Conservation (phyloP, 2,113 vertebrate species). For the Pipra filicauda region DNA sequence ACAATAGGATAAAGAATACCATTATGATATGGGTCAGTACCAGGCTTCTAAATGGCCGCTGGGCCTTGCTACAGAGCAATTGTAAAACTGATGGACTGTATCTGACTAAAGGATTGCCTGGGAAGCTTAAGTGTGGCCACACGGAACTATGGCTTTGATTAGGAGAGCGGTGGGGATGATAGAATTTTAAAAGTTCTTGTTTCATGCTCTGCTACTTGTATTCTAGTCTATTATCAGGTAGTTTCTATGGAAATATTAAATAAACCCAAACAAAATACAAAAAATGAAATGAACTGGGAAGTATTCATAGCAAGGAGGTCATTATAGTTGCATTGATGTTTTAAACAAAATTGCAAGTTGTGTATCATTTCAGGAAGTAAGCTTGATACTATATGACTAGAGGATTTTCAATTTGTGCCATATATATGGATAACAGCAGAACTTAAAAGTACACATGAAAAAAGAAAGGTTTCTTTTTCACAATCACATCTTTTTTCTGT, state of each 20-base stretch:
- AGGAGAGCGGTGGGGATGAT: neutral
- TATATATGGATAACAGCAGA: neutral
- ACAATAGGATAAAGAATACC: neutral
- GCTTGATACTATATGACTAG: neutral
- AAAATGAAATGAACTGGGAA: neutral
- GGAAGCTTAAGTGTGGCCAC: neutral
- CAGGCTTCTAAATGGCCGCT: neutral
- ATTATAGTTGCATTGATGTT: neutral
- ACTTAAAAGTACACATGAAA: neutral
- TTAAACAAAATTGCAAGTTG: neutral
- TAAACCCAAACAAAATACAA: neutral
- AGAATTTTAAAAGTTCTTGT: neutral
- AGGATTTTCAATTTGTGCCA: neutral
- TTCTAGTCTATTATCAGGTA: neutral
- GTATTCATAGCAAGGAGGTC: neutral
- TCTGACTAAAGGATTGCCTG: neutral
- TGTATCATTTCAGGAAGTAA: neutral
- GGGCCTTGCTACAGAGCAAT: neutral
- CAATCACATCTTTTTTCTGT: neutral
- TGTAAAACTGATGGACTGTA: conserved; percentile 15
- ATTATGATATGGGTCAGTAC: neutral
- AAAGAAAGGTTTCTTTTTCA: neutral
- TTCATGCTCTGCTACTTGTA: neutral
- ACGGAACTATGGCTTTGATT: neutral
- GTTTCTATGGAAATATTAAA: neutral